A percentile compares a stretch with the other conserved stretches of the same genome.
Evolutionary conservation across 2,797 vertebrate genomes (phyloP).

Genomic region (Sebastolobus alascanus): DNA sequence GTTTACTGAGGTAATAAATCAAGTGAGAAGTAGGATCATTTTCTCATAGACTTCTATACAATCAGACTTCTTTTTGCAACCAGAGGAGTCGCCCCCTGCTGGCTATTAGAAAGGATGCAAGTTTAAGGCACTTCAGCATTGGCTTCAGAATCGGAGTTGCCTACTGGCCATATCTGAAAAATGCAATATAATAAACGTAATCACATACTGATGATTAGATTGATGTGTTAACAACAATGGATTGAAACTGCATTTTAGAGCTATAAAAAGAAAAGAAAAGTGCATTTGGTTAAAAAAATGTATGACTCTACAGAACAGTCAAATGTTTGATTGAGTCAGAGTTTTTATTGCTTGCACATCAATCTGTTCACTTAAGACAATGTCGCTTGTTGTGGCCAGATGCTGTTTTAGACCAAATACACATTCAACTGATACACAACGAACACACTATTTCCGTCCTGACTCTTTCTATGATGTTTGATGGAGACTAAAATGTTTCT

Average conservation of each 20-base stretch:
- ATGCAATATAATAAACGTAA: not conserved
- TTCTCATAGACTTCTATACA: no score
- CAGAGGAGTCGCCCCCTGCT: no score
- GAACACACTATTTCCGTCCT: not conserved
- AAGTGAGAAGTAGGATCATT: fast-evolving
- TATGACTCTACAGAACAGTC: not conserved
- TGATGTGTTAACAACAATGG: not conserved
- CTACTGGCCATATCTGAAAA: conserved; percentile 2
- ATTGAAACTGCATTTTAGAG: not conserved
- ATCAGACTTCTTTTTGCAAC: no score
- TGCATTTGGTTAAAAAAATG: not conserved
- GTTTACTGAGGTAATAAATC: no score
- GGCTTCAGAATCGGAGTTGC: no score
- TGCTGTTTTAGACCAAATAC: not conserved
- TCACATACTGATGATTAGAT: not conserved
- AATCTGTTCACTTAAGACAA: not conserved
- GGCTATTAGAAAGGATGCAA: no score
- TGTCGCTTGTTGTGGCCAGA: not conserved
- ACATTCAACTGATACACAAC: conserved; percentile 10
- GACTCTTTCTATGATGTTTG: not conserved
- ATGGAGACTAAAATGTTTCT: not conserved
- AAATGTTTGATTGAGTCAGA: not conserved
- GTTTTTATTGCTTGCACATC: conserved; percentile 7
- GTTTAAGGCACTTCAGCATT: no score
- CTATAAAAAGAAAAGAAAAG: not conserved